These are phyloP conservation scores for Limanda limanda DNA, from an alignment of 2,113 vertebrate genomes.

Conservation along the genomic window DNA sequence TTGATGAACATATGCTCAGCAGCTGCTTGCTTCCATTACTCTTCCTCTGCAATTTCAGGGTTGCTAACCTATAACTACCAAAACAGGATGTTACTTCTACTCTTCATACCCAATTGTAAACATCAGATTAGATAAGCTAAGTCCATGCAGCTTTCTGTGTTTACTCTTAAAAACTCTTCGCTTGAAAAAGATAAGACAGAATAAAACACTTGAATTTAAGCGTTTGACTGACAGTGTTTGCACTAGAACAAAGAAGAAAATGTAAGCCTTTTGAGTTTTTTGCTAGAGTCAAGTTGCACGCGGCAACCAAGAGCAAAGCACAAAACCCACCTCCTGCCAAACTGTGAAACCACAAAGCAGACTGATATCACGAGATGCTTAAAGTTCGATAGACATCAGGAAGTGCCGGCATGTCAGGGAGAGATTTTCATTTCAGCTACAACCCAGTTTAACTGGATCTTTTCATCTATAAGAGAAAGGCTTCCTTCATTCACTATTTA, in stretches of 20 bases:
- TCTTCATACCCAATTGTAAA: background rate
- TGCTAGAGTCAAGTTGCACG: too few species aligned
- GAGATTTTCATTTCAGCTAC: too few species aligned
- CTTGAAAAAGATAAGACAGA: too few species aligned
- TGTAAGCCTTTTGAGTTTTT: too few species aligned
- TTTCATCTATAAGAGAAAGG: background rate
- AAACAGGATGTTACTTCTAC: slow-evolving; percentile 23
- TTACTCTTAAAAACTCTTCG: too few species aligned
- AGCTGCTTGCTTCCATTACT: slow-evolving; percentile 21
- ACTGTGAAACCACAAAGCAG: slow-evolving; percentile 17
- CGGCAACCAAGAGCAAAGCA: background rate
- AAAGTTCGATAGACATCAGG: slow-evolving; percentile 1
- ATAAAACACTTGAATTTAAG: too few species aligned
- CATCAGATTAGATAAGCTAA: background rate
- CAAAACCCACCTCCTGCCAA: background rate
- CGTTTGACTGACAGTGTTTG: too few species aligned
- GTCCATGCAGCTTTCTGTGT: background rate
- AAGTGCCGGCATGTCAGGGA: background rate
- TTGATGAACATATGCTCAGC: too few species aligned
- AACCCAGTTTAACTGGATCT: background rate
- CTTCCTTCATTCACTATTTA: background rate
- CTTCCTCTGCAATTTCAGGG: slow-evolving; percentile 22
- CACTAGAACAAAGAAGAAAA: too few species aligned
- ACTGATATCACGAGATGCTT: slow-evolving; percentile 17
- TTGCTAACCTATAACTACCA: slow-evolving; percentile 3